These are phyloP conservation scores for Trinorchestia longiramus DNA, from an alignment of 1,140 invertebrate species.

Conservation along the genomic window DNA sequence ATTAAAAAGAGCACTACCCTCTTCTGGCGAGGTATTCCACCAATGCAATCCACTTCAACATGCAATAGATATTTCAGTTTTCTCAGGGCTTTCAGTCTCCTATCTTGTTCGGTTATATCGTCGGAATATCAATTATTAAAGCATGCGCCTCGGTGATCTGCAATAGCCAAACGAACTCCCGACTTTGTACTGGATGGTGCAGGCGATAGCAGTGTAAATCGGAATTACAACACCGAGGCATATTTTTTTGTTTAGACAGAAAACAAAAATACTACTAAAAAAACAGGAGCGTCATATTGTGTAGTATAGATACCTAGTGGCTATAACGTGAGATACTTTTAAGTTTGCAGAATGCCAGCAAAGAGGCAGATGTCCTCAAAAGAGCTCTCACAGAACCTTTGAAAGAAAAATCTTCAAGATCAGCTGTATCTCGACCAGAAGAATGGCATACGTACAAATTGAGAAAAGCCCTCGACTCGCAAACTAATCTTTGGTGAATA, in stretches of 20 bases:
- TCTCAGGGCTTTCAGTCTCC: no score
- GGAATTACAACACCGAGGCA: neutral
- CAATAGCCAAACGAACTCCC: neutral
- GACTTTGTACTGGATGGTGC: neutral
- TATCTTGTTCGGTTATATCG: no score
- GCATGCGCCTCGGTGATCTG: neutral
- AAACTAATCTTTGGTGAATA: conserved; percentile 46
- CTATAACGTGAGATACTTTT: neutral
- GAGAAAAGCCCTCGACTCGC: neutral
- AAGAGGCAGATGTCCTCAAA: neutral
- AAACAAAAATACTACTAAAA: neutral
- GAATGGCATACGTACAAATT: conserved; percentile 24
- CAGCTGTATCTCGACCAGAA: neutral
- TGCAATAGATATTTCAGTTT: no score
- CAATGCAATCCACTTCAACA: no score
- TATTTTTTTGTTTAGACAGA: neutral
- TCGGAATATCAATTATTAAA: no score
- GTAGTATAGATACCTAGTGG: neutral
- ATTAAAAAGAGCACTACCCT: no score
- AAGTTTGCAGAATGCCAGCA: neutral
- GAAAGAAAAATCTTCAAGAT: neutral
- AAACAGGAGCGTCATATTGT: neutral
- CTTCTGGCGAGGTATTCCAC: no score
- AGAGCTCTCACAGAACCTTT: neutral
- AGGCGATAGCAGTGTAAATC: neutral